Evolutionary conservation across 2,113 vertebrate species (phyloP), one percentile per base, ranked within the genome.

Genomic region (Haplochromis burtoni): DNA sequence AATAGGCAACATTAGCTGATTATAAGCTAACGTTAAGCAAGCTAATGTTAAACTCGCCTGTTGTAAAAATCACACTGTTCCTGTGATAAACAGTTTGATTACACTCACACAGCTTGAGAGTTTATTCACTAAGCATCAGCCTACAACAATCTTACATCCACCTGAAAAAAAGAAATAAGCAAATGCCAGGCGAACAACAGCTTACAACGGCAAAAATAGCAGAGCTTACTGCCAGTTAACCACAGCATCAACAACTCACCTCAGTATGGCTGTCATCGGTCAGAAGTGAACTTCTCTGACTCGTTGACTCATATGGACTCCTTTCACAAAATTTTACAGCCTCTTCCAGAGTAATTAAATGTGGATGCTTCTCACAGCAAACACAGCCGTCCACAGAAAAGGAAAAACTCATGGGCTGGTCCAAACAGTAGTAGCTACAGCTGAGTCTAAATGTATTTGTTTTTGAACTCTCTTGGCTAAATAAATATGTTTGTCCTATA

Each of bases 191-290:
- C 10, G 0, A 66, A 1, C 61, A 66, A 66, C 19, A n/a, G 33
- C 4, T n/a, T 38, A 66, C 19, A 66, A 66, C 0, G 0, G 10
- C 17, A 66, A 66, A 66, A 66, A 38, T 66, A 66, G 61, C 61
- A 66, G 31, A 8, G 61, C 61, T 38, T 66, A 66, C 33, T 66
- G 17, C 19, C 19, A 66, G 61, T 21, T 66, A 38, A 38, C 33
- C 33, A 38, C 31, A 66, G 10, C 10, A 66, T 38, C 33, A 66
- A 66, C 19, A 66, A 5, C 61, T 66, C 61, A 38, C 19, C 61
- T 21, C 7, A 66, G 61, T n/a, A 66, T 66, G 6, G 17, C 17
- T 66, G 31, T 0, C 17, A n/a, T 66, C 0, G 6, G 31, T 38
- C 61, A 66, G 31, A 38, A 66, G 31, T 38, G 33, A 66, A 66